Evolutionary conservation across 2,797 vertebrate genomes (phyloP).

Genomic region (Anolis apletophallus): DNA sequence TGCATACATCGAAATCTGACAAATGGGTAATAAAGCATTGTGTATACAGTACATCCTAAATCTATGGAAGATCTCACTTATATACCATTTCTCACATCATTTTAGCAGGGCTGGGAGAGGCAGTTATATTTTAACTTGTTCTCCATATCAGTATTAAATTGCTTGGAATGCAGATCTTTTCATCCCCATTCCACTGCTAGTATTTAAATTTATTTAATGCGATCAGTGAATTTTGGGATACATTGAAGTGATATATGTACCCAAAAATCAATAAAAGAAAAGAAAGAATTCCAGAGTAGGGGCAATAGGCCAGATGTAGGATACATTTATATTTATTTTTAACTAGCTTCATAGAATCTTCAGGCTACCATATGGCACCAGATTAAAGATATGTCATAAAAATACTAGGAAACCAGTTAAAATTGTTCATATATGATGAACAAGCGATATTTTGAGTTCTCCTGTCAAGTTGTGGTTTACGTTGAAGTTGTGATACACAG

Average conservation of each 20-base stretch:
- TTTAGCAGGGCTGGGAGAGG: background rate
- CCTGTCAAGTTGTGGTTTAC: background rate
- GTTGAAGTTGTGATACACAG: background rate
- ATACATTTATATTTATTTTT: background rate
- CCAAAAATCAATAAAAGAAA: too few relatives aligned
- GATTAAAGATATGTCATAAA: background rate
- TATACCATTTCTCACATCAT: background rate
- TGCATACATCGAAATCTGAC: background rate
- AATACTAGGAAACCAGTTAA: background rate
- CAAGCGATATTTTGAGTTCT: background rate
- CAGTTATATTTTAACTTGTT: background rate
- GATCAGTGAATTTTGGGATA: background rate
- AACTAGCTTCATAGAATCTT: background rate
- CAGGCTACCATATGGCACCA: background rate
- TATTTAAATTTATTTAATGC: background rate
- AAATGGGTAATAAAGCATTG: background rate
- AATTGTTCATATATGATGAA: background rate
- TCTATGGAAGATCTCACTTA: background rate
- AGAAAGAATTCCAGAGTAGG: too few relatives aligned
- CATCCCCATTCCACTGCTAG: background rate
- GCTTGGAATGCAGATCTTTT: background rate
- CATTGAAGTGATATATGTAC: background rate
- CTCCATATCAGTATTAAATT: background rate
- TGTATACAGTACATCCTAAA: background rate
- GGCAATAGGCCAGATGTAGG: background rate